phyloP scores from a whole-genome alignment of 30 jellyfish, hydroid and myxozoan genomes.

The Hydractinia symbiolongicarpus region DNA sequence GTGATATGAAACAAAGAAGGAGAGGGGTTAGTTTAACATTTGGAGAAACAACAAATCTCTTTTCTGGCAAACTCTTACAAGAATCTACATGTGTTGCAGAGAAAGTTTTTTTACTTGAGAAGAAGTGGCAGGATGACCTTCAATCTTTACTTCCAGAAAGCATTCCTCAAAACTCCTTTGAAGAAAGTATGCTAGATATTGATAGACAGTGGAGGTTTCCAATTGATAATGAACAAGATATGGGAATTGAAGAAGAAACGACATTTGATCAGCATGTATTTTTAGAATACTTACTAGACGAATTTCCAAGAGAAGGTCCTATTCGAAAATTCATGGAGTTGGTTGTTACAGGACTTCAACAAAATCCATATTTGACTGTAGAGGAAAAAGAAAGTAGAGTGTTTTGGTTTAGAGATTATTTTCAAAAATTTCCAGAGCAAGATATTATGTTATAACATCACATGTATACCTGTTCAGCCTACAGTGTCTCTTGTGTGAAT shows the following conservation, averaged over 20 bases:
- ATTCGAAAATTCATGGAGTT: conserved; percentile 80
- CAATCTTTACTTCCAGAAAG: conserved; percentile 18
- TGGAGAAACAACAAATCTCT: conserved; percentile 21
- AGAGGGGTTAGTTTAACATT: background rate
- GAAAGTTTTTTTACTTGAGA: conserved; percentile 12
- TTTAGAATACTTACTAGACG: conserved; percentile 60
- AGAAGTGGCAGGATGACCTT: conserved; percentile 8
- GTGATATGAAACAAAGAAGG: background rate
- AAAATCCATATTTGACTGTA: conserved; percentile 79
- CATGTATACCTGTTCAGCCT: conserved; percentile 5
- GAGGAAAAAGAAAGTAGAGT: conserved; percentile 57
- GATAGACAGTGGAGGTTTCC: conserved; percentile 80
- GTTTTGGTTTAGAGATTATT: conserved; percentile 76
- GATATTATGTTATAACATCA: conserved; percentile 19
- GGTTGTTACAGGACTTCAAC: conserved; percentile 87
- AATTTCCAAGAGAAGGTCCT: conserved; percentile 70
- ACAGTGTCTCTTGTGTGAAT: background rate
- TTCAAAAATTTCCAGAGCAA: conserved; percentile 57
- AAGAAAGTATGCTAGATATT: conserved; percentile 44
- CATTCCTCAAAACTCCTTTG: conserved; percentile 75
- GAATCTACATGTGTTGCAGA: background rate
- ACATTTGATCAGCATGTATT: conserved; percentile 88
- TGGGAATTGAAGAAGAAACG: conserved; percentile 55
- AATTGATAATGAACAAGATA: conserved; percentile 77
- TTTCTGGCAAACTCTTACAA: background rate